Conservation (phyloP, 2,888 invertebrate genomes). For the Pammene aurita region DNA sequence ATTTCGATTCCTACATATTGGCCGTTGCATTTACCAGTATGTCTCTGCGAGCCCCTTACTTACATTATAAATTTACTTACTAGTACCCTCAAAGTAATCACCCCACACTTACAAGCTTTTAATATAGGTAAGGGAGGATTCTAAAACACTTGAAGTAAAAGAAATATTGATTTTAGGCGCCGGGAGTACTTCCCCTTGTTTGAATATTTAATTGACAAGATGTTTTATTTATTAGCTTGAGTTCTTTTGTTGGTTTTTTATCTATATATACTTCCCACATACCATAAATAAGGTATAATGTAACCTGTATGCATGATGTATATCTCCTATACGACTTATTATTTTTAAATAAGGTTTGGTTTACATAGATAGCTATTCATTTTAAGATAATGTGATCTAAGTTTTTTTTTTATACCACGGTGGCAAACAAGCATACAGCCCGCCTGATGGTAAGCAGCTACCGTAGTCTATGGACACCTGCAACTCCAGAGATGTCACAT, state of each 20-base stretch:
- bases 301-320: too few relatives aligned
- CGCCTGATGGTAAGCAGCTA: too few relatives aligned
- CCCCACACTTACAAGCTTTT: conserved; percentile 12
- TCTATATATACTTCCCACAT: too few relatives aligned
- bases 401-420: too few relatives aligned
- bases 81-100: conserved; percentile 4
- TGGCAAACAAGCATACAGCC: too few relatives aligned
- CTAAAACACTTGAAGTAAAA: conserved; percentile 10
- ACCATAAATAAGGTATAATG: too few relatives aligned
- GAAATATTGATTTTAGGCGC: conserved; percentile 16
- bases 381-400: too few relatives aligned
- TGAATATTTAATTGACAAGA: conserved; percentile 18
- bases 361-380: too few relatives aligned
- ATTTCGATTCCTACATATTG: neutral
- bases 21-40: neutral
- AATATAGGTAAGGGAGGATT: conserved; percentile 10
- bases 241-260: conserved; percentile 2
- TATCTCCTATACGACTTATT: too few relatives aligned
- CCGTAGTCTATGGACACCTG: too few relatives aligned
- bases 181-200: conserved; percentile 16
- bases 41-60: neutral
- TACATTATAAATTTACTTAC: neutral
- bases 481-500: too few relatives aligned
- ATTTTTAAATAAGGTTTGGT: too few relatives aligned
- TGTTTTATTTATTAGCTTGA: conserved; percentile 17